Conservation (phyloP, 2,113 vertebrate species). For the Uropsilus gracilis region DNA sequence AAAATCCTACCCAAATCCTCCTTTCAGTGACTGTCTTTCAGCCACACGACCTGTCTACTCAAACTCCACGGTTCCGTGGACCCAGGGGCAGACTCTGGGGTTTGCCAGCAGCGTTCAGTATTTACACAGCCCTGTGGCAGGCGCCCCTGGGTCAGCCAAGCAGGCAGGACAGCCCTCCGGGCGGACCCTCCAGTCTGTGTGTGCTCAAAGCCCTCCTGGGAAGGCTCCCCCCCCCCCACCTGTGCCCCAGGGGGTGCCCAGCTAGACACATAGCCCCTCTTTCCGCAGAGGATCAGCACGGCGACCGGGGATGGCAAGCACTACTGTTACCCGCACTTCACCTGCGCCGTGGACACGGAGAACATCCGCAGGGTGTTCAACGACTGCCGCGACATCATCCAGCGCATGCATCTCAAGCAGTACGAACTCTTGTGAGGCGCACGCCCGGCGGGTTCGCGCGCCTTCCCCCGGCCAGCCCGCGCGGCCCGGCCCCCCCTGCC, state of each 20-base stretch:
- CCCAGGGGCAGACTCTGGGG: neutral
- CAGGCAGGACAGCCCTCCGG: neutral
- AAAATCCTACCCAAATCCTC: neutral
- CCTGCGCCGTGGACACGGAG: conserved; percentile 98
- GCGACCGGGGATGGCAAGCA: conserved; percentile 96
- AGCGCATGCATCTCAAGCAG: conserved; percentile 99
- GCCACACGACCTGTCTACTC: rapidly evolving
- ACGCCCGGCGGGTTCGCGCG: conserved; percentile 85
- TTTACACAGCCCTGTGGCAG: neutral
- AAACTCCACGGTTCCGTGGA: neutral
- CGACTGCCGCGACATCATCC: conserved; percentile 99
- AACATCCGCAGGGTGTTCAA: conserved; percentile 99
- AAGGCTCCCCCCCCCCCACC: no score
- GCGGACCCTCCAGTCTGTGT: neutral
- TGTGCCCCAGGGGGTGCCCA: no score
- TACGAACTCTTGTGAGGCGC: conserved; percentile 98
- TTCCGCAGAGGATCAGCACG: conserved; percentile 95
- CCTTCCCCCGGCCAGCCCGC: conserved; percentile 84
- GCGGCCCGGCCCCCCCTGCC: conserved; percentile 59
- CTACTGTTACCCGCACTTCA: conserved; percentile 99
- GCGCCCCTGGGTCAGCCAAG: no score
- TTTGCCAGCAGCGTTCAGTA: neutral
- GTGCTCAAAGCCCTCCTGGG: neutral
- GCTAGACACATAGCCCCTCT: rapidly evolving
- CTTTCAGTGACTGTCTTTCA: neutral